Percentiles rank a stretch among this genome's conserved stretches.
Evolutionary conservation across 2,888 invertebrate genomes (phyloP).

Genomic region (Lepidochrysops patricia): DNA sequence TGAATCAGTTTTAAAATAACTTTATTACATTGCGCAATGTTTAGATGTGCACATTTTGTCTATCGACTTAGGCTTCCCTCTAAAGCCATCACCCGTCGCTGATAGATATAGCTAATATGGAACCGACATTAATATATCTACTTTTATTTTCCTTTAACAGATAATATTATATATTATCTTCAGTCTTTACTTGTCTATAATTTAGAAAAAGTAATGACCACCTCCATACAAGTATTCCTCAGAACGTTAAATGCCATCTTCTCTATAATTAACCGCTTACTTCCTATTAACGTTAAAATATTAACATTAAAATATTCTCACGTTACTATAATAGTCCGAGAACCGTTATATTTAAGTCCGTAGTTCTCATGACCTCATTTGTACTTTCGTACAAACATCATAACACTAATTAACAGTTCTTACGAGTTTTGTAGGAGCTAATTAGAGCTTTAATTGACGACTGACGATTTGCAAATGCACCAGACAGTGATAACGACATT

Average conservation of each 20-base stretch:
- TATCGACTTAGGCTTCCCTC: too few relatives aligned
- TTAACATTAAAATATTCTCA: slow-evolving; percentile 1
- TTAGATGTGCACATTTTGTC: too few relatives aligned
- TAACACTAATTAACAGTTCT: not conserved
- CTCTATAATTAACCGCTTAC: not conserved
- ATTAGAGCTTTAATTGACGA: not conserved
- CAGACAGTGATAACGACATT: not conserved
- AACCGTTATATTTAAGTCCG: not conserved
- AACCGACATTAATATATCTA: too few relatives aligned
- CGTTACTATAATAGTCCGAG: not conserved
- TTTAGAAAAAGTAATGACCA: not conserved
- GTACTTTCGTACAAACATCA: not conserved
- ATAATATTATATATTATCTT: too few relatives aligned
- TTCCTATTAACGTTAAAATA: not conserved
- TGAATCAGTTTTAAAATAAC: too few relatives aligned
- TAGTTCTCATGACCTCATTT: slow-evolving; percentile 1
- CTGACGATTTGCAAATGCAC: not conserved
- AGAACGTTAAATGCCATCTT: not conserved
- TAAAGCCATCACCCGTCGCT: too few relatives aligned
- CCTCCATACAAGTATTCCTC: not conserved
- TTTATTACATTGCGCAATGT: too few relatives aligned
- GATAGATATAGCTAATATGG: too few relatives aligned
- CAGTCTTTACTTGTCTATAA: not conserved
- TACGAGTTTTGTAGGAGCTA: not conserved
- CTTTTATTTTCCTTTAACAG: too few relatives aligned